Evolutionary conservation across 2,888 invertebrate genomes (phyloP).

Genomic region (Cephus rjabovi): DNA sequence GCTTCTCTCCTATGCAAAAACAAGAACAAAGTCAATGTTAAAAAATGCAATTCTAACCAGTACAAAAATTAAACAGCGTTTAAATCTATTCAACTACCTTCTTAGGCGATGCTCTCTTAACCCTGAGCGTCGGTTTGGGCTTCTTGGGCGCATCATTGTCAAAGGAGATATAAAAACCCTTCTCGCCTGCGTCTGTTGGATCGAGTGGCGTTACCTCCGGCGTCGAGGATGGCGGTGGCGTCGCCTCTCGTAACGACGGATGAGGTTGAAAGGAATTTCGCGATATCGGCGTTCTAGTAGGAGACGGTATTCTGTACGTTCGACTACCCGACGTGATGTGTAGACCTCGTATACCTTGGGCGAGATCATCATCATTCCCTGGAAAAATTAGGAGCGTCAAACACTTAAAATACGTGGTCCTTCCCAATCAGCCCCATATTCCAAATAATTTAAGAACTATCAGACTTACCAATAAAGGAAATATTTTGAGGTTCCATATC

Average conservation of each 20-base stretch:
- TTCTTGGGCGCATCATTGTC: slow-evolving; percentile 89
- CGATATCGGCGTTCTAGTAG: slow-evolving; percentile 80
- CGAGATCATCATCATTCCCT: slow-evolving; percentile 62
- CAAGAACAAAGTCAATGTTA: background rate
- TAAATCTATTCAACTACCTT: slow-evolving; percentile 70
- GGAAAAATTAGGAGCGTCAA: slow-evolving; percentile 51
- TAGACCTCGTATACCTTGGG: slow-evolving; percentile 79
- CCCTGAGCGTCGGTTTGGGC: slow-evolving; percentile 87
- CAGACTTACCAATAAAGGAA: slow-evolving; percentile 85
- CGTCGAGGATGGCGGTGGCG: slow-evolving; percentile 66
- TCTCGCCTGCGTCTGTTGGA: slow-evolving; percentile 70
- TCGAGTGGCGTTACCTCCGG: slow-evolving; percentile 66
- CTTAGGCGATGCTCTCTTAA: slow-evolving; percentile 81
- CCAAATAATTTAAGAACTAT: slow-evolving; percentile 1
- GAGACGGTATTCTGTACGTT: slow-evolving; percentile 91
- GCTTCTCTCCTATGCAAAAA: slow-evolving; percentile 48
- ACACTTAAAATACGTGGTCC: background rate
- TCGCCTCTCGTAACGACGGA: slow-evolving; percentile 53
- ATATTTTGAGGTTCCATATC: slow-evolving; percentile 96
- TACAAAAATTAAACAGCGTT: background rate
- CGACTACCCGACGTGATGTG: slow-evolving; percentile 89
- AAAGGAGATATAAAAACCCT: slow-evolving; percentile 94
- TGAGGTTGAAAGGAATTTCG: slow-evolving; percentile 78
- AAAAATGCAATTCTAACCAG: background rate
- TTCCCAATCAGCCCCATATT: background rate